phyloP scores from a whole-genome alignment of 1,140 invertebrate genomes.

The Meloidogyne chitwoodi region DNA sequence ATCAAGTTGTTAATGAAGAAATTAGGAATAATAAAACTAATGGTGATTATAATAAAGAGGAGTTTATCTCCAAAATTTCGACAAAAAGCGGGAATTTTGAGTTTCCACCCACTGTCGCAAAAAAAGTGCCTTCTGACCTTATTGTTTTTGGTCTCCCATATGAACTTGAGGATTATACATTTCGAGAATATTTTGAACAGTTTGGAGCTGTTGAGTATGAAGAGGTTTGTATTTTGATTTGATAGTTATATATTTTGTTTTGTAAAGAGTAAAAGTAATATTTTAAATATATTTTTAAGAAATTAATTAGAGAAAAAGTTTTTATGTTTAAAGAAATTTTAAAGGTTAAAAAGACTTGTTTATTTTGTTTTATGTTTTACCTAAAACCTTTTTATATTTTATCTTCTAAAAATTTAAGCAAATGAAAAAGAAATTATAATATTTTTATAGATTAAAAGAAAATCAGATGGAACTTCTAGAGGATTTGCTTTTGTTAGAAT shows the following conservation, averaged over 20 bases:
- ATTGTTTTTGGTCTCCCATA: conserved; percentile 61
- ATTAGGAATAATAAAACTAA: neutral
- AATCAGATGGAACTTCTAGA: conserved; percentile 61
- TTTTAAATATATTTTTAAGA: neutral
- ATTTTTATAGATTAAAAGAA: conserved; percentile 62
- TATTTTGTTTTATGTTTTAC: too few relatives aligned
- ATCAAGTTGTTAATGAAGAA: conserved; percentile 39
- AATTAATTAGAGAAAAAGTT: too few relatives aligned
- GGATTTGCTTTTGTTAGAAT: conserved; percentile 65
- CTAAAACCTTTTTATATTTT: too few relatives aligned
- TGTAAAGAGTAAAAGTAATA: neutral
- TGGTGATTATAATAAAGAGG: neutral
- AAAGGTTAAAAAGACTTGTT: conserved; percentile 11
- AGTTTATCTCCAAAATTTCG: neutral
- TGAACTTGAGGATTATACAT: conserved; percentile 63
- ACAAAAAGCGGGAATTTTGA: neutral
- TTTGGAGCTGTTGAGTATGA: conserved; percentile 64
- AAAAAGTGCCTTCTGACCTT: conserved; percentile 47
- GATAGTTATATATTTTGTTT: neutral
- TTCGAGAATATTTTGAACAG: conserved; percentile 63
- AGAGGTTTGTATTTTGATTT: conserved; percentile 61
- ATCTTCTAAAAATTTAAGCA: too few relatives aligned
- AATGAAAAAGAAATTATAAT: too few relatives aligned
- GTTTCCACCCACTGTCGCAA: neutral
- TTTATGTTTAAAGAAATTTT: neutral